Evolutionary conservation across 1,140 invertebrate genomes (phyloP), one percentile per base, ranked within the genome.

Genomic region (Cyclina sinensis): DNA sequence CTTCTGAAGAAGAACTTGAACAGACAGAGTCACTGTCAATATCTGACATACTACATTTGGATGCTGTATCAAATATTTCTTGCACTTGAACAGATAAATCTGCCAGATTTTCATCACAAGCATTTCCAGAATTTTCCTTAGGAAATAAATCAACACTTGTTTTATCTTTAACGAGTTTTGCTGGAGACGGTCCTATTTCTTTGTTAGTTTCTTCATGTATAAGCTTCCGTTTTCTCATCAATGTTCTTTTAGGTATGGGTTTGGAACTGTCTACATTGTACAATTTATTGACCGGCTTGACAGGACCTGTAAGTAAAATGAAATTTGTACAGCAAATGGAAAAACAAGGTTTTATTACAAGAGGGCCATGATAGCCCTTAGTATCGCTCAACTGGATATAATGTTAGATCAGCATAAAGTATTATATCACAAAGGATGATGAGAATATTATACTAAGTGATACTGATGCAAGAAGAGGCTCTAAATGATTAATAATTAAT

Each of bases 281-380:
- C 74, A 78, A 78, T 51, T 78, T 78, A 16, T 78, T 78, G 4
- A 51, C 39, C 27, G 74, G 74, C 27, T 78, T 78, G 5, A 78
- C 16, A 78, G 74, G 74, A 78, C 74, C 74, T 78, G 24, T 48
- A 78, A 51, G 27, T 24, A 78, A 78, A 43, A 51, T 21, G 11
- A 21, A 24, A 12, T 32, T 70, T 70, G n/a, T 70, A 70, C 30
- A 30, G 65, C n/a, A 24, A 70, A 70, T 35, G 30, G n/a, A 30
- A 70, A 32, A 70, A 70, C 65, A 70, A 70, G 65, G 30, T 32
- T 70, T 70, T 32, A 32, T 32, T 70, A 70, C 65, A 70, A 70
- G 65, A 30, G n/a, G 30, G n/a, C 65, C 65, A 70, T 30, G 30
- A 32, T 70, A 30, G 30, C 65, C n/a, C 65, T 32, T 11, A 11